These are phyloP conservation scores for Lasioglossum albipes DNA, from an alignment of 1,140 invertebrate genomes.

Conservation along the genomic window DNA sequence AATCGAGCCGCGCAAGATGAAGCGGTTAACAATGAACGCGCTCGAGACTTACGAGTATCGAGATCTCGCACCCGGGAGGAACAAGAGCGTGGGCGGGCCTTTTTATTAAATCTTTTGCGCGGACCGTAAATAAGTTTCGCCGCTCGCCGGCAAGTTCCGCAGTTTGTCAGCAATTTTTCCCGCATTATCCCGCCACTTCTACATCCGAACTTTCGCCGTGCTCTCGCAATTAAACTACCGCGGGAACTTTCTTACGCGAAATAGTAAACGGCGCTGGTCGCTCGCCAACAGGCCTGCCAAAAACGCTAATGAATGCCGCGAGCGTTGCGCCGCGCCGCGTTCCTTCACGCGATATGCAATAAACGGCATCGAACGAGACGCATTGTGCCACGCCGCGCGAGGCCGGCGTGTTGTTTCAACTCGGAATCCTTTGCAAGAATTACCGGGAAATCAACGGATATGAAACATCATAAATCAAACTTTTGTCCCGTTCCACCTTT, in stretches of 20 bases:
- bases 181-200: slow-evolving; percentile 16
- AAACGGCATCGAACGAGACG: slow-evolving; percentile 28
- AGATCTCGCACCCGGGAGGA: slow-evolving; percentile 1
- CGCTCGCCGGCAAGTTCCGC: slow-evolving; percentile 17
- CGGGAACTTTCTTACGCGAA: slow-evolving; percentile 17
- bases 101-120: slow-evolving; percentile 42
- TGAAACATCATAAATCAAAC: neutral
- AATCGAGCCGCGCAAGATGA: neutral
- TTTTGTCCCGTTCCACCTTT: too few species aligned
- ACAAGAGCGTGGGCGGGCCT: too few species aligned
- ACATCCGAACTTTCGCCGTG: slow-evolving; percentile 17
- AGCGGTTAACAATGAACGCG: slow-evolving; percentile 2
- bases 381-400: slow-evolving; percentile 1
- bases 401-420: neutral
- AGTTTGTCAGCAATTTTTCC: slow-evolving; percentile 47
- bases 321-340: neutral
- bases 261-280: slow-evolving; percentile 46
- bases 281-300: slow-evolving; percentile 34
- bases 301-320: slow-evolving; percentile 44
- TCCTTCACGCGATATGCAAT: slow-evolving; percentile 19
- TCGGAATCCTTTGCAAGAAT: neutral
- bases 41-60: slow-evolving; percentile 7
- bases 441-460: neutral
- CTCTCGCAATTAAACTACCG: slow-evolving; percentile 36
- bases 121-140: slow-evolving; percentile 25